phyloP scores from a whole-genome alignment of 2,888 invertebrate genomes.

The Drosophila borborema region DNA sequence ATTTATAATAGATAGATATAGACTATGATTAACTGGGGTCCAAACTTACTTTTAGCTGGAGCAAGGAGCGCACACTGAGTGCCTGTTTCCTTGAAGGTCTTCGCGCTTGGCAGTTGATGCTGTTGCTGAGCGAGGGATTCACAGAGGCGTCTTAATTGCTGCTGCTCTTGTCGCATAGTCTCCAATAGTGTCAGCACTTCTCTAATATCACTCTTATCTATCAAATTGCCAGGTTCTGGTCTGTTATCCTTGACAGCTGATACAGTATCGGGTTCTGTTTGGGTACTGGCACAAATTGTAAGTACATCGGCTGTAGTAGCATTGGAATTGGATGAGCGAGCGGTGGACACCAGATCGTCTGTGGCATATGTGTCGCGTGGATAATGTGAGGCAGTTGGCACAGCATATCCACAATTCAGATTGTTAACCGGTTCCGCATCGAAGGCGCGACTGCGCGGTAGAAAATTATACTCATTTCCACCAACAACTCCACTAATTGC shows the following conservation, averaged over 20 bases:
- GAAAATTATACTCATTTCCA: conserved; percentile 48
- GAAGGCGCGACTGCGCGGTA: conserved; percentile 45
- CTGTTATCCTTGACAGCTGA: conserved; percentile 12
- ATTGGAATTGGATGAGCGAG: conserved; percentile 6
- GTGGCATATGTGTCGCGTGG: conserved; percentile 24
- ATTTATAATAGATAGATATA: not conserved
- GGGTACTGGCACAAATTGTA: conserved; percentile 82
- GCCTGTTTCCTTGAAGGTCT: conserved; percentile 48
- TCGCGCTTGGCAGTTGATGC: conserved; percentile 11
- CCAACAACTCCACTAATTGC: conserved; percentile 14
- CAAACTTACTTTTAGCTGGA: conserved; percentile 38
- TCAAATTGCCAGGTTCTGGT: conserved; percentile 52
- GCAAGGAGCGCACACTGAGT: conserved; percentile 59
- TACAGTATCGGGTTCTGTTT: conserved; percentile 71
- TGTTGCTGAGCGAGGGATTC: conserved; percentile 53
- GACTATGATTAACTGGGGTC: not conserved
- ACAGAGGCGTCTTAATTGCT: conserved; percentile 62
- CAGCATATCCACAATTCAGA: conserved; percentile 31
- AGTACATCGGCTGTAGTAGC: conserved; percentile 56
- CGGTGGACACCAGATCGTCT: conserved; percentile 6
- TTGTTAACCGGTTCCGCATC: conserved; percentile 17
- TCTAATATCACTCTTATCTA: conserved; percentile 73
- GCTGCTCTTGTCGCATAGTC: conserved; percentile 75
- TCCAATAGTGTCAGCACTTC: conserved; percentile 61
- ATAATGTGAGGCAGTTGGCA: conserved; percentile 11